Evolutionary conservation across 92 coral and sea anemone genomes (phyloP), one percentile per base, ranked within the genome.

Genomic region (Palythoa caribaeorum): DNA sequence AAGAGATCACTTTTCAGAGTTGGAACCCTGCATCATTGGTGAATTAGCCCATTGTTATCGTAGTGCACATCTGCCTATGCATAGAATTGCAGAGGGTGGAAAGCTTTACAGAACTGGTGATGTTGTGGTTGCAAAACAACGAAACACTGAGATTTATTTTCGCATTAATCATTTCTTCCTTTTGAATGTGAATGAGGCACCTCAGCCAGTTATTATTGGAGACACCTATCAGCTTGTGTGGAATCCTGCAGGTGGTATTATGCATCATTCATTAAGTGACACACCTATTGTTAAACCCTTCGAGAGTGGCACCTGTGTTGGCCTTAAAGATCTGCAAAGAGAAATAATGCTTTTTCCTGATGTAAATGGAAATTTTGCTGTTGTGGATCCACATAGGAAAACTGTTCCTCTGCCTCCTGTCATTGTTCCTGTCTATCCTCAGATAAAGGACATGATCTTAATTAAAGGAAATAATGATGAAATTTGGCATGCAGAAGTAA

Each of bases 181-280:
- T 62, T 77, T 90, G 73, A 73, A 55, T 87, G 90, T 90, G 38
- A 87, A 90, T 73, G 84, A 87, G 62, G 55, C 15, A 9, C 88
- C 87, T 70, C 80, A 87, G 63, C 87, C 84, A 70, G 85, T 87
- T 68, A 74, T 71, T 51, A 17, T 88, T 83, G 93, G 93, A 51
- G 93, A 91, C 83, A 74, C 79, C 73, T 91, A 91, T 87, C 84
- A 87, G 65, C 55, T 69, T 69, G 79, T 75, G 80, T 75, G 87
- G 83, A 60, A 91, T 88, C 85, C 83, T 83, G 93, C 78, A 17
- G 89, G 89, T 84, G 78, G 77, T 52, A n/a, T 55, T 50, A 53
- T 91, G 87, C 83, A 79, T 83, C 93, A 91, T 57, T 88, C 91
- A 76, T 38, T 87, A 37, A 88, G 93, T 83, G 93, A 91, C 89